Conservation (phyloP, 2,797 vertebrate species). For the Pangasius krempfi region DNA sequence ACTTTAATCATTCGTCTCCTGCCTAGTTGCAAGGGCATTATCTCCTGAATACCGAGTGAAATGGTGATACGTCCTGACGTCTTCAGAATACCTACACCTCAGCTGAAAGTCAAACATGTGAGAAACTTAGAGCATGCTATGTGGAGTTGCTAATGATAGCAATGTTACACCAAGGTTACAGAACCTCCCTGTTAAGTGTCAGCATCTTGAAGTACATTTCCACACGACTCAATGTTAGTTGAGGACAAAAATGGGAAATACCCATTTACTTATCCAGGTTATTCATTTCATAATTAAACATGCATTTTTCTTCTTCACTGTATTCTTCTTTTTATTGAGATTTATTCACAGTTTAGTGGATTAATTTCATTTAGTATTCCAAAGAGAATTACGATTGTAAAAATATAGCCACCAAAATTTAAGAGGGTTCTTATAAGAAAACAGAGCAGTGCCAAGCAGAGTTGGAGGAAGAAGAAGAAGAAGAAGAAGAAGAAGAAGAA, state of each 20-base stretch:
- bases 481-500: background rate
- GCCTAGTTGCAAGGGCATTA: conserved; percentile 13
- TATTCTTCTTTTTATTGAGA: background rate
- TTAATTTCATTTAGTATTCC: background rate
- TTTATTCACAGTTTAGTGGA: background rate
- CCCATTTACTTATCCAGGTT: background rate
- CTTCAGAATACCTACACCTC: conserved; percentile 36
- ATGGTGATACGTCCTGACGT: conserved; percentile 38
- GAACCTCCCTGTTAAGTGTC: conserved; percentile 38
- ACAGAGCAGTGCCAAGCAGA: too few species aligned
- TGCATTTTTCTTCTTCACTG: background rate
- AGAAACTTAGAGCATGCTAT: conserved; percentile 21
- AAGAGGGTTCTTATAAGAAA: background rate
- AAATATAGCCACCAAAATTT: background rate
- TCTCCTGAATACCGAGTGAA: conserved; percentile 16
- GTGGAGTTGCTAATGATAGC: conserved; percentile 27
- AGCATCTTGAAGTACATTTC: conserved; percentile 2
- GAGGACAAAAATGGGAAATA: background rate
- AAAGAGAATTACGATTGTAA: background rate
- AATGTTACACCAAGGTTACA: conserved; percentile 16
- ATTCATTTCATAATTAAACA: background rate
- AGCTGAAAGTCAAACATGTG: conserved; percentile 32
- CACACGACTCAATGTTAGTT: background rate
- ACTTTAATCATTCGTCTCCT: background rate
- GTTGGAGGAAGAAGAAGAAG: background rate